Evolutionary conservation across 2,888 invertebrate species (phyloP).

Genomic region (Diogma glabrata): DNA sequence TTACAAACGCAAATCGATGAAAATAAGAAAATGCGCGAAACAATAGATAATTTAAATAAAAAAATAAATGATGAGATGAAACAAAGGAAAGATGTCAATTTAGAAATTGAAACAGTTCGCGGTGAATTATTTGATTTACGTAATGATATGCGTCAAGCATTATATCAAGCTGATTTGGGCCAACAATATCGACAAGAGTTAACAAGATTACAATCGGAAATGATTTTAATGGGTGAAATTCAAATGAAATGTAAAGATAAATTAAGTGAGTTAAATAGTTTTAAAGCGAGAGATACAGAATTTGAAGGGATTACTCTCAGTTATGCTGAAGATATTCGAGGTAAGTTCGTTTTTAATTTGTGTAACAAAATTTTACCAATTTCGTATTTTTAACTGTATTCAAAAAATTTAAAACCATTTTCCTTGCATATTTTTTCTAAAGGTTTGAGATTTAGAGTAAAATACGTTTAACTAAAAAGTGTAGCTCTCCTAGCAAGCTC

Average conservation of each 20-base stretch:
- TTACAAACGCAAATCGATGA: conserved; percentile 43
- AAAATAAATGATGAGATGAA: conserved; percentile 39
- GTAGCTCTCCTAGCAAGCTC: no score
- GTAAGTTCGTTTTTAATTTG: no score
- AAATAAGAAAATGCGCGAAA: conserved; percentile 38
- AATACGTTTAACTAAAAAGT: no score
- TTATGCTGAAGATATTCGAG: conserved; percentile 40
- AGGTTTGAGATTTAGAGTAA: no score
- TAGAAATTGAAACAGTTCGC: conserved; percentile 33
- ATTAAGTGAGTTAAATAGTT: conserved; percentile 37
- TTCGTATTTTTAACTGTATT: no score
- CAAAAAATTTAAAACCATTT: no score
- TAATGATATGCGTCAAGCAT: conserved; percentile 37
- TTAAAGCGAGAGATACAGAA: conserved; percentile 38
- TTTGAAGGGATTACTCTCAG: conserved; percentile 36
- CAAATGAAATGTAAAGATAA: conserved; percentile 43
- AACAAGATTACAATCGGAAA: conserved; percentile 42
- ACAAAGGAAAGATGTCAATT: conserved; percentile 31
- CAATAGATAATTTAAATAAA: conserved; percentile 40
- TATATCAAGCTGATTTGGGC: conserved; percentile 40
- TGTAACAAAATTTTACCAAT: no score
- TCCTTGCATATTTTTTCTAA: no score
- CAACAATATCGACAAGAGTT: conserved; percentile 41
- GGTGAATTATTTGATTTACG: conserved; percentile 37
- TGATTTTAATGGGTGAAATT: conserved; percentile 45